Base-by-base conservation (phyloP, 2,113 vertebrate genomes). In the Mirza zaza region DNA sequence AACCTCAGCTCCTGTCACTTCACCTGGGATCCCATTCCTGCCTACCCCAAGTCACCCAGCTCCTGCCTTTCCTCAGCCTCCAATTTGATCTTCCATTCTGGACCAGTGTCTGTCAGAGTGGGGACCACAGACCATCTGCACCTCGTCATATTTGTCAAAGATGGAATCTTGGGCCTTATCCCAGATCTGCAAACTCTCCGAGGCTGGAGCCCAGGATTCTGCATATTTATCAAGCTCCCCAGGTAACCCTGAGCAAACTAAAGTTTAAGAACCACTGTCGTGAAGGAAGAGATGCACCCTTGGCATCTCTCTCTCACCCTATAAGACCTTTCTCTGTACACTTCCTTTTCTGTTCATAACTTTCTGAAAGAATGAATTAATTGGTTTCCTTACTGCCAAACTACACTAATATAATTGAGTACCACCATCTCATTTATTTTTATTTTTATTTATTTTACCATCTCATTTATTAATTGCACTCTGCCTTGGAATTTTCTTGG, bases 371-470 rank as follows among this genome's bases (percentile, higher is more conserved):
- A 81, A 94, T n/a, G 57, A 86, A 94, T 95, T 77, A 88, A 91
- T 70, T 79, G 77, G 80, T 87, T 97, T 97, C 71, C 67, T 88
- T 91, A 91, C 80, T 91, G 70, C 79, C 82, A 80, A 94, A 89
- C 91, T 77, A 84, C 59, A 81, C 18, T 93, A 55, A 63, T 36
- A 84, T 50, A 94, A 94, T 68, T 67, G 86, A 84, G 76, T 34
- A 20, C 50, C 57, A 42, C 32, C 77, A 65, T 94, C 68, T 95
- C 67, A 42, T 80, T 89, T 92, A 85, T 84, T 39, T n/a, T n/a
- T n/a, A n/a, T n/a, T n/a, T n/a, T n/a, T n/a, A n/a, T n/a, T n/a
- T n/a, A n/a, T n/a, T n/a, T n/a, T n/a, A 42, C 32, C 77, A 65
- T 94, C 68, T 95, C 67, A 42, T 80, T 89, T 92, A 85, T 84